phyloP scores from a whole-genome alignment of 2,797 vertebrate species.

The Artibeus lituratus region DNA sequence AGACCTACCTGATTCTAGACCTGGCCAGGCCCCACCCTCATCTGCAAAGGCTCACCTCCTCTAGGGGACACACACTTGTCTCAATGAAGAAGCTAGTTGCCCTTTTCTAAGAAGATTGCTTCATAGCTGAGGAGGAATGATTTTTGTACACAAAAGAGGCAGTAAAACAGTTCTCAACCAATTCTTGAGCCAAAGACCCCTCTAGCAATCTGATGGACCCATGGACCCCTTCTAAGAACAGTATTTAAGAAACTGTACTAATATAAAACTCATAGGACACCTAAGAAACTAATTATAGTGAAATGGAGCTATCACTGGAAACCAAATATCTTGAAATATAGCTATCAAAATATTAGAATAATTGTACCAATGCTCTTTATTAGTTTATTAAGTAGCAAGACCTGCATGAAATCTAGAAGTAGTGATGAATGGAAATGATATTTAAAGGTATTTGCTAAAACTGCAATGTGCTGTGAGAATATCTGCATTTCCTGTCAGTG shows the following conservation, averaged over 20 bases:
- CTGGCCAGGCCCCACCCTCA: rapidly evolving
- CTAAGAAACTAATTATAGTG: background rate
- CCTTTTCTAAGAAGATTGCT: background rate
- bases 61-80: rapidly evolving
- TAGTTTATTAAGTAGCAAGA: background rate
- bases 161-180: background rate
- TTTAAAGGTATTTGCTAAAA: background rate
- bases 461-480: background rate
- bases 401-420: background rate
- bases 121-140: background rate
- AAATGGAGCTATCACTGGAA: background rate
- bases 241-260: background rate
- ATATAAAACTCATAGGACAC: background rate
- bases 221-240: background rate
- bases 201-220: background rate
- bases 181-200: background rate
- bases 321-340: background rate
- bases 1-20: background rate
- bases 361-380: background rate
- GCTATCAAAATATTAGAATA: background rate
- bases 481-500: background rate
- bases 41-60: background rate
- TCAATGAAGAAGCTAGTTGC: background rate
- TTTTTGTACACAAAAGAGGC: background rate
- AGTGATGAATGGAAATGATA: background rate